Percentiles rank a stretch among this genome's conserved stretches.
phyloP scores from a whole-genome alignment of 37 sponge, comb jelly and placozoan genomes.

The Amphimedon queenslandica region DNA sequence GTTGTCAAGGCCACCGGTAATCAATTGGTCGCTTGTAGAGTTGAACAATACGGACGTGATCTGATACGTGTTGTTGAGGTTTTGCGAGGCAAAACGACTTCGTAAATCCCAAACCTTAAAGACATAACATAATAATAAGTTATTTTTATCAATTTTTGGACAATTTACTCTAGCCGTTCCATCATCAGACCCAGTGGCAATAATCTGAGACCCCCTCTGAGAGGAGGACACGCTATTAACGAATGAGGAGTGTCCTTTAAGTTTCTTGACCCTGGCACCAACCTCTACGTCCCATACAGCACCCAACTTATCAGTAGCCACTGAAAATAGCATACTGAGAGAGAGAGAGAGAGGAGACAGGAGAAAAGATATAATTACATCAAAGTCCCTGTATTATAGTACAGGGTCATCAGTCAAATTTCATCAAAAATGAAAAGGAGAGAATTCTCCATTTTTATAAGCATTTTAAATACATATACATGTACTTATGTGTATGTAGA shows the following conservation, averaged over 20 bases:
- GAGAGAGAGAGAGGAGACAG: not conserved
- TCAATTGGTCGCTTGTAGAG: slow-evolving; percentile 76
- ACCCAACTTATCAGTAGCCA: slow-evolving; percentile 84
- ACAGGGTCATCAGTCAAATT: too few species aligned
- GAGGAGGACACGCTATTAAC: slow-evolving; percentile 81
- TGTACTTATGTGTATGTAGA: not conserved
- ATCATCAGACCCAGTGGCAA: slow-evolving; percentile 94
- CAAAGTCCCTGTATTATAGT: too few species aligned
- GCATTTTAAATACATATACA: not conserved
- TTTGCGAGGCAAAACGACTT: slow-evolving; percentile 51
- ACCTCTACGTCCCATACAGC: slow-evolving; percentile 95
- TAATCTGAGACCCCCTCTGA: slow-evolving; percentile 54
- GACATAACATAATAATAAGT: too few species aligned
- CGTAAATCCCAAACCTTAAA: slow-evolving; percentile 92
- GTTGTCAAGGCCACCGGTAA: slow-evolving; percentile 95
- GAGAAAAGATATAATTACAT: not conserved
- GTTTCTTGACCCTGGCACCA: slow-evolving; percentile 72
- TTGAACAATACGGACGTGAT: slow-evolving; percentile 87
- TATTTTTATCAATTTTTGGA: too few species aligned
- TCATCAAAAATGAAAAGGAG: too few species aligned
- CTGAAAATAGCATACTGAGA: slow-evolving; percentile 68
- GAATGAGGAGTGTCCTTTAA: slow-evolving; percentile 92
- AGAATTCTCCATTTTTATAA: too few species aligned
- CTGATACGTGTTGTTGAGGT: slow-evolving; percentile 83
- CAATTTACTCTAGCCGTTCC: slow-evolving; percentile 84